These are phyloP conservation scores for Campoletis raptor DNA, from an alignment of 2,888 invertebrate species.

Conservation along the genomic window DNA sequence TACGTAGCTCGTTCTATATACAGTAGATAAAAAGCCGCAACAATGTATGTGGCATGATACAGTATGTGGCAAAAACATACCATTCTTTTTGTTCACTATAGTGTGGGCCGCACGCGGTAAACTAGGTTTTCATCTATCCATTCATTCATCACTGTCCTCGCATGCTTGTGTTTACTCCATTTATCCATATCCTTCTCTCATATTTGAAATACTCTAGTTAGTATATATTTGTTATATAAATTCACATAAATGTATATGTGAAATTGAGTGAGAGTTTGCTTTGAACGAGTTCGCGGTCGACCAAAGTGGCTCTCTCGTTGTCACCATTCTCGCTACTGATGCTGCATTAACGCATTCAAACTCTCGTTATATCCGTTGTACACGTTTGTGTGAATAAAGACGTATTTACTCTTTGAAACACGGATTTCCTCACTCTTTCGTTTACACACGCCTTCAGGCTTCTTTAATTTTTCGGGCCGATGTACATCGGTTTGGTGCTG, in stretches of 20 bases:
- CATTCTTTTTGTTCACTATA: slow-evolving; percentile 16
- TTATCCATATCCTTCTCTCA: not conserved
- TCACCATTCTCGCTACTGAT: slow-evolving; percentile 30
- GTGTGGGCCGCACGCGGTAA: not conserved
- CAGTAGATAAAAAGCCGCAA: not conserved
- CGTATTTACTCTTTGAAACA: not conserved
- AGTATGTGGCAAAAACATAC: not conserved
- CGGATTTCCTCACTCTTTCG: slow-evolving; percentile 48
- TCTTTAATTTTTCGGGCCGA: slow-evolving; percentile 49
- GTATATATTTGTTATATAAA: not conserved
- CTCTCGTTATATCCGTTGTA: slow-evolving; percentile 4
- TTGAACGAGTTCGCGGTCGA: slow-evolving; percentile 52
- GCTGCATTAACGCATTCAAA: slow-evolving; percentile 15
- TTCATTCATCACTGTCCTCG: slow-evolving; percentile 42
- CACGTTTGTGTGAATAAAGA: not conserved
- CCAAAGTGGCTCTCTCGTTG: slow-evolving; percentile 25
- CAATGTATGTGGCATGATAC: not conserved
- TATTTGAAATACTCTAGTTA: not conserved
- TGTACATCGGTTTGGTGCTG: not conserved
- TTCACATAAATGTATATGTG: not conserved
- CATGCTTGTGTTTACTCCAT: slow-evolving; percentile 1
- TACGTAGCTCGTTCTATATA: not conserved
- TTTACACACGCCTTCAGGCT: slow-evolving; percentile 35
- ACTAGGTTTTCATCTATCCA: slow-evolving; percentile 15
- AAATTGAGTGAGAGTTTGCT: slow-evolving; percentile 34